Conservation (phyloP, 1,140 invertebrate genomes). For the Pseudomyrmex cubaensis region DNA sequence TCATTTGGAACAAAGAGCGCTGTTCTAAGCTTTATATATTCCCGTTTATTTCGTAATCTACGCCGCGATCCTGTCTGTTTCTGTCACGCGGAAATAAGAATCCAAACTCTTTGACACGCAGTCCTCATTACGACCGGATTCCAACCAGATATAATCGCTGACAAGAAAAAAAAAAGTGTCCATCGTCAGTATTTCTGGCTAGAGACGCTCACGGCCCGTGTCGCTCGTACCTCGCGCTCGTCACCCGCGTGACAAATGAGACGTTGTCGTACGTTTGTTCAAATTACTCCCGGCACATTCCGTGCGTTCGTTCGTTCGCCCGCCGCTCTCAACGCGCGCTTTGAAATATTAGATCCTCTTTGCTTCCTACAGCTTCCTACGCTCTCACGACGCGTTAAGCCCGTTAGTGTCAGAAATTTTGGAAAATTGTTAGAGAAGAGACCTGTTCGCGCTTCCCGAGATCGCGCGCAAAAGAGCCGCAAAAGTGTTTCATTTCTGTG, state of each 20-base stretch:
- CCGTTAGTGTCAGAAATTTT: slow-evolving; percentile 44
- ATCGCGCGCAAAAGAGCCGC: background rate
- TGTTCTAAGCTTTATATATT: slow-evolving; percentile 5
- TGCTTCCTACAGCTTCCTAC: slow-evolving; percentile 53
- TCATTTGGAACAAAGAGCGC: slow-evolving; percentile 10
- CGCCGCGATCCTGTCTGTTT: background rate
- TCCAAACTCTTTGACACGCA: slow-evolving; percentile 55
- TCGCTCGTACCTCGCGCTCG: slow-evolving; percentile 76
- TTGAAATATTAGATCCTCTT: slow-evolving; percentile 73
- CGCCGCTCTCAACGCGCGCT: slow-evolving; percentile 73
- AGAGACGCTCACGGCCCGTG: slow-evolving; percentile 59
- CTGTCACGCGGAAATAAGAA: slow-evolving; percentile 35
- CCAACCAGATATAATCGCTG: slow-evolving; percentile 32
- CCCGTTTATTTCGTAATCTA: background rate
- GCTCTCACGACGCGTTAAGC: slow-evolving; percentile 18
- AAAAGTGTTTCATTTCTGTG: background rate
- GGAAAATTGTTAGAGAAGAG: slow-evolving; percentile 36
- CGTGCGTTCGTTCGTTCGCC: slow-evolving; percentile 65
- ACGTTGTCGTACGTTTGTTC: slow-evolving; percentile 84
- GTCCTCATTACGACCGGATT: slow-evolving; percentile 69
- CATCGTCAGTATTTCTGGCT: slow-evolving; percentile 71
- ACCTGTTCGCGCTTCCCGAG: slow-evolving; percentile 18
- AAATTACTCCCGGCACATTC: slow-evolving; percentile 83
- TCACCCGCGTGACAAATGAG: slow-evolving; percentile 84
- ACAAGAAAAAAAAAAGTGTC: slow-evolving; percentile 69